Conservation (phyloP, 2,113 vertebrate species). For the Echinops telfairi region DNA sequence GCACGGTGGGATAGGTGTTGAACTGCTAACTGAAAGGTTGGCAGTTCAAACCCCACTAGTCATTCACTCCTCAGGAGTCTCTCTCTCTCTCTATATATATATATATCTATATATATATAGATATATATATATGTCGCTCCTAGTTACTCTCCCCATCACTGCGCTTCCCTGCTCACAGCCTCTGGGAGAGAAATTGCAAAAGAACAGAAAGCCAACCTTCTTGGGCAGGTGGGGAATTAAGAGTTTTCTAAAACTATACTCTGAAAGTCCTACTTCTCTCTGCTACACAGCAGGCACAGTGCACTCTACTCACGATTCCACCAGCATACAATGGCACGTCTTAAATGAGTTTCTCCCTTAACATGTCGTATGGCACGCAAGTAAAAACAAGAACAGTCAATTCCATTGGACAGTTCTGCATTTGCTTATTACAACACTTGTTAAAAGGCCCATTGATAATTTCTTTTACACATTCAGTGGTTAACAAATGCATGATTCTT, state of each 20-base stretch:
- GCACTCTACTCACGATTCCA: slow-evolving; percentile 1
- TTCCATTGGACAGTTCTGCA: slow-evolving; percentile 32
- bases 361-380: not conserved
- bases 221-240: slow-evolving; percentile 18
- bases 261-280: slow-evolving; percentile 9
- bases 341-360: slow-evolving; percentile 50
- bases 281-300: not conserved
- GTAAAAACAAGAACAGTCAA: slow-evolving; percentile 61
- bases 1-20: too few species aligned
- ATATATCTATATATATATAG: too few species aligned
- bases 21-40: too few species aligned
- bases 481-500: slow-evolving; percentile 71
- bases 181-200: slow-evolving; percentile 42
- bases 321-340: slow-evolving; percentile 49
- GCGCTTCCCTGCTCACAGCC: slow-evolving; percentile 2
- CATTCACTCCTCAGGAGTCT: too few species aligned
- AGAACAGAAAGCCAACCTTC: slow-evolving; percentile 29
- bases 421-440: slow-evolving; percentile 62
- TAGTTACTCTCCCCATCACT: slow-evolving; percentile 23
- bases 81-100: too few species aligned
- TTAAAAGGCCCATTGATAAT: not conserved
- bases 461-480: slow-evolving; percentile 38
- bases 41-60: too few species aligned
- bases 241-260: slow-evolving; percentile 35
- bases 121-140: too few species aligned